These are phyloP conservation scores for Ditylenchus weischeri DNA, from an alignment of 2,888 invertebrate species.

Conservation along the genomic window DNA sequence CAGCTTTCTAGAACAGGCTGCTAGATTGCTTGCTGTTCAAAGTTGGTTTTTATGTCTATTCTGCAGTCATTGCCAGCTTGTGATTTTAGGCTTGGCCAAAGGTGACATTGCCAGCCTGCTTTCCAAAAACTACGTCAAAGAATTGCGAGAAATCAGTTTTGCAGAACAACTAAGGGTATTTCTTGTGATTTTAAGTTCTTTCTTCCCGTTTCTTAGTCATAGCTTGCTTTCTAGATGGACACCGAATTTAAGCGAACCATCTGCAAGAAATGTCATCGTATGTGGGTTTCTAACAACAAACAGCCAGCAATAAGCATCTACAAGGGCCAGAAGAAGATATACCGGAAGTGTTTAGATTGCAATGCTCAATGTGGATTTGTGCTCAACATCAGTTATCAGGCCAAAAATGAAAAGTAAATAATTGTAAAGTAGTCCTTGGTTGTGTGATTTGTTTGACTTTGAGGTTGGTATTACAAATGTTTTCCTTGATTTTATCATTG, in stretches of 20 bases:
- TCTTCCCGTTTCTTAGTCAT: too few relatives aligned
- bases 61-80: neutral
- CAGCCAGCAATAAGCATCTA: neutral
- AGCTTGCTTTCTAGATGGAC: constrained; percentile 25
- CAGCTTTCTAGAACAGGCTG: constrained; percentile 34
- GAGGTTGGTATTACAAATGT: too few relatives aligned
- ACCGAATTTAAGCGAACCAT: constrained; percentile 38
- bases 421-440: too few relatives aligned
- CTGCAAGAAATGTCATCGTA: constrained; percentile 40
- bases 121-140: constrained; percentile 34
- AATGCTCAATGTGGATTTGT: neutral
- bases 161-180: constrained; percentile 17
- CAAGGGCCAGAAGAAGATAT: constrained; percentile 9
- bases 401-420: constrained; percentile 5
- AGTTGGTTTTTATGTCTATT: constrained; percentile 24
- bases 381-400: neutral
- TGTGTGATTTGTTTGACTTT: too few relatives aligned
- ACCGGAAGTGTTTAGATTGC: neutral
- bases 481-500: too few relatives aligned
- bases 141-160: constrained; percentile 41
- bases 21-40: constrained; percentile 27
- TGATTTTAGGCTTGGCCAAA: neutral
- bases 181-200: constrained; percentile 21
- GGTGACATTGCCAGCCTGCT: constrained; percentile 44
- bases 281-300: constrained; percentile 8